A percentile compares a stretch with the other conserved stretches of the same genome.
phyloP scores from a whole-genome alignment of 2,113 vertebrate species.

The Coptodon bakossiorum region DNA sequence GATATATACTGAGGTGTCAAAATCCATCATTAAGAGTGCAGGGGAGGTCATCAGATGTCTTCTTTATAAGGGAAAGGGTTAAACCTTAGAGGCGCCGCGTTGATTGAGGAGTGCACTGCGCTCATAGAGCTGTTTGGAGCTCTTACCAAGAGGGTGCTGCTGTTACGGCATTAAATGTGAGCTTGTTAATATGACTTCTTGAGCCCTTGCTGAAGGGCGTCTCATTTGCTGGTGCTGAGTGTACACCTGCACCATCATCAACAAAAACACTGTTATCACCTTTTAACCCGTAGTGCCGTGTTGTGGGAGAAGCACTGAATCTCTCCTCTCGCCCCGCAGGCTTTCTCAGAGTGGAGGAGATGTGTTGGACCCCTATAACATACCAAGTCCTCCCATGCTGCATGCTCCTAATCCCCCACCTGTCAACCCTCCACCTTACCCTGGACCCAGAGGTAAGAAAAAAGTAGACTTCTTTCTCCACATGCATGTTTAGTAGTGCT shows the following conservation, averaged over 20 bases:
- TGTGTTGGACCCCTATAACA: conserved; percentile 39
- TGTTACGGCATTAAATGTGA: neutral
- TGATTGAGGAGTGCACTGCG: neutral
- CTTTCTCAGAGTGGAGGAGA: neutral
- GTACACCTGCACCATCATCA: neutral
- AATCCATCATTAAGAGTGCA: neutral
- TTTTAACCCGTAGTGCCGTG: neutral
- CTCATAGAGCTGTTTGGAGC: neutral
- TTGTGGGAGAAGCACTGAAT: neutral
- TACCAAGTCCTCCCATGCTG: conserved; percentile 46
- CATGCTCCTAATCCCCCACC: conserved; percentile 58
- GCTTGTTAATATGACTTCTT: neutral
- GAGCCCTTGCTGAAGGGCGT: neutral
- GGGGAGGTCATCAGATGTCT: neutral
- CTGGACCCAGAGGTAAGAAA: conserved; percentile 55
- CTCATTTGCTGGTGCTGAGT: neutral
- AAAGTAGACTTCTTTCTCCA: neutral
- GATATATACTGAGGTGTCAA: neutral
- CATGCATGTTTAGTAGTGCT: neutral
- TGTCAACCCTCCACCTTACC: conserved; percentile 64
- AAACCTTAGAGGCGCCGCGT: neutral
- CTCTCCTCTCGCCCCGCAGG: neutral
- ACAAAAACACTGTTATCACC: neutral
- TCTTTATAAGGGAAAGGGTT: neutral
- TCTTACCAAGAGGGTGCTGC: neutral